These are phyloP conservation scores for Enoplolaimus lenunculus DNA, from an alignment of 2,888 invertebrate genomes.

Conservation along the genomic window DNA sequence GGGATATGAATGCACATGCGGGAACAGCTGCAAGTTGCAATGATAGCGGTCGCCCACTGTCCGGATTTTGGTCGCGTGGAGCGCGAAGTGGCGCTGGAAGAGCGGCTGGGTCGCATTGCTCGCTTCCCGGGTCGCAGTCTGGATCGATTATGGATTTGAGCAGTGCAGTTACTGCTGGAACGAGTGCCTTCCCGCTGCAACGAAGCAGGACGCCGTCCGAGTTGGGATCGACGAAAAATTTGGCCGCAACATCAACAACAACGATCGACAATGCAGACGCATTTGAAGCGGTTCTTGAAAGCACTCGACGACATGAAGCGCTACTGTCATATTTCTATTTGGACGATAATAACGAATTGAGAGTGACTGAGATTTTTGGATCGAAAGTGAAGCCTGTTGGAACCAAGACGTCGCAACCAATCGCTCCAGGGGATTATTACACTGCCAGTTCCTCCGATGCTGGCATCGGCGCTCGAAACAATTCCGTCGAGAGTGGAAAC, in stretches of 20 bases:
- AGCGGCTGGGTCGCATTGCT: too few species aligned
- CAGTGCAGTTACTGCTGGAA: too few species aligned
- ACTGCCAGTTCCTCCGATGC: neutral
- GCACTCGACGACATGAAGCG: slow-evolving; percentile 70
- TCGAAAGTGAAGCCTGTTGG: too few species aligned
- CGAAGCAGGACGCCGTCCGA: neutral
- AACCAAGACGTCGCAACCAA: too few species aligned
- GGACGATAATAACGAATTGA: slow-evolving; percentile 64
- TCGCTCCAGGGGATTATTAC: neutral
- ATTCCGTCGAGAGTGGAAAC: neutral
- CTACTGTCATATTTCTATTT: slow-evolving; percentile 79
- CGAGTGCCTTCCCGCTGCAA: too few species aligned
- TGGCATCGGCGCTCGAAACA: neutral
- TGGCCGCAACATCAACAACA: neutral
- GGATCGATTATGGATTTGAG: neutral
- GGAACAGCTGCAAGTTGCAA: too few species aligned
- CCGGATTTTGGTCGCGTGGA: too few species aligned
- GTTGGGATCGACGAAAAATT: neutral
- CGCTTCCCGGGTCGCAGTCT: neutral
- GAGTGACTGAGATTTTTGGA: slow-evolving; percentile 16
- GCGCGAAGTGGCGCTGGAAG: too few species aligned
- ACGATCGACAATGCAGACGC: slow-evolving; percentile 45
- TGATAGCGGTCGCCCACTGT: too few species aligned
- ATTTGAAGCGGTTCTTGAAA: slow-evolving; percentile 51
- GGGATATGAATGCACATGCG: too few species aligned